Evolutionary conservation across 2,113 vertebrate genomes (phyloP), one percentile per base, ranked within the genome.

Genomic region (Nothocercus julius): DNA sequence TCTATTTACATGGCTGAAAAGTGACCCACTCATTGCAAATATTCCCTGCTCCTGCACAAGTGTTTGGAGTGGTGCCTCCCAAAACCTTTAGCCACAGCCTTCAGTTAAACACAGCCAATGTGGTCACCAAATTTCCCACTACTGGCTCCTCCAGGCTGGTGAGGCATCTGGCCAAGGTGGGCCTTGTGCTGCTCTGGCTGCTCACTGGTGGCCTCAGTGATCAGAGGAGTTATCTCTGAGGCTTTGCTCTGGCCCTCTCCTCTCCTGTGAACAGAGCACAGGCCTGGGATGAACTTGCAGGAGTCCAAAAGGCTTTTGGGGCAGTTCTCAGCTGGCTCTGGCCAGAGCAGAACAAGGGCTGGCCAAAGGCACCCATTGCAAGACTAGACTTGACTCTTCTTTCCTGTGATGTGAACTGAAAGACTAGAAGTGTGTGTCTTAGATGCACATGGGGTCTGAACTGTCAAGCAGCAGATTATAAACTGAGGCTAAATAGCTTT

Each of bases 1-100:
- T 88, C 80, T 76, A 44, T 54, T 40, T 38, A 36, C 2, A 70
- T 17, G n/a, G n/a, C 19, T 66, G 36, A 93, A 73, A 49, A 85
- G 75, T 25, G 0, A 66, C 5, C 21, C 27, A 15, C 54, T 90
- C 45, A n/a, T 54, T 24, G 27, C 51, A 36, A 45, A 20, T 5
- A 5, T 68, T 79, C 40, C 42, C 67, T 34, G 45, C 45, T 24
- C 30, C 0, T 5, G 64, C 82, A 68, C 47, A 62, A 42, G 49
- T 2, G 2, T 54, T 76, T 40, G 0, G 0, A 61, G 58, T 21
- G 67, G 69, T 28, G 14, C 38, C 76, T 84, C 47, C 63, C 51
- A 44, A 42, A 84, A 92, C 25, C 38, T 45, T 25, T 24, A 15
- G 28, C 1, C 1, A 28, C 28, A 56, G 53, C 25, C 67, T 36